A percentile compares a stretch with the other conserved stretches of the same genome.
Evolutionary conservation across 2,888 invertebrate genomes (phyloP).

Genomic region (Spicauda simplicius): DNA sequence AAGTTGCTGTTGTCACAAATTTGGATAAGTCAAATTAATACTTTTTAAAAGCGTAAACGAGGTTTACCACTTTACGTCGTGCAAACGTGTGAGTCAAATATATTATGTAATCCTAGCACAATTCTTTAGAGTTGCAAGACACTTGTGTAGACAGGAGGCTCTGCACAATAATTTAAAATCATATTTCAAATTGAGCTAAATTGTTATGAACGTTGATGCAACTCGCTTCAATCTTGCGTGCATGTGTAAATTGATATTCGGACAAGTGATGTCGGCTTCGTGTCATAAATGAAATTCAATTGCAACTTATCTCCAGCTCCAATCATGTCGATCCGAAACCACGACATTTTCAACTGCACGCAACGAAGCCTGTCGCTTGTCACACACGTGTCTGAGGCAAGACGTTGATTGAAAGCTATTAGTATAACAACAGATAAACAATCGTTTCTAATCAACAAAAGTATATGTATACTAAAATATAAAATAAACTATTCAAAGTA

Average conservation of each 20-base stretch:
- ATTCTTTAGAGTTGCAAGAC: background rate
- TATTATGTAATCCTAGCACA: background rate
- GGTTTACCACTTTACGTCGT: too few relatives aligned
- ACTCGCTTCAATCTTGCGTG: background rate
- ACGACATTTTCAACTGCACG: background rate
- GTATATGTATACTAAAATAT: slow-evolving; percentile 45
- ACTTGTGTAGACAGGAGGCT: background rate
- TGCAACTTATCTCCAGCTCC: background rate
- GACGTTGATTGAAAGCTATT: slow-evolving; percentile 23
- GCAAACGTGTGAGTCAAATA: too few relatives aligned
- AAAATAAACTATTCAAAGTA: slow-evolving; percentile 30
- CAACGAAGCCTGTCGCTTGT: background rate
- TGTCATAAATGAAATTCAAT: background rate
- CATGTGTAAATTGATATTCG: background rate
- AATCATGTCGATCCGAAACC: background rate
- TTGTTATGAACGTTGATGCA: background rate
- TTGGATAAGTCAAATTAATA: too few relatives aligned
- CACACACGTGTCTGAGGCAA: slow-evolving; percentile 13
- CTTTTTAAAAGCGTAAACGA: background rate
- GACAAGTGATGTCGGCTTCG: too few relatives aligned
- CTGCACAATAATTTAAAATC: background rate
- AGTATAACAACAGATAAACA: slow-evolving; percentile 9
- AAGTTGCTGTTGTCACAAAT: too few relatives aligned
- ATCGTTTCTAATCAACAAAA: slow-evolving; percentile 40
- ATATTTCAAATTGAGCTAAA: background rate